phyloP scores from a whole-genome alignment of 2,797 vertebrate genomes.

The Gymnodraco acuticeps region DNA sequence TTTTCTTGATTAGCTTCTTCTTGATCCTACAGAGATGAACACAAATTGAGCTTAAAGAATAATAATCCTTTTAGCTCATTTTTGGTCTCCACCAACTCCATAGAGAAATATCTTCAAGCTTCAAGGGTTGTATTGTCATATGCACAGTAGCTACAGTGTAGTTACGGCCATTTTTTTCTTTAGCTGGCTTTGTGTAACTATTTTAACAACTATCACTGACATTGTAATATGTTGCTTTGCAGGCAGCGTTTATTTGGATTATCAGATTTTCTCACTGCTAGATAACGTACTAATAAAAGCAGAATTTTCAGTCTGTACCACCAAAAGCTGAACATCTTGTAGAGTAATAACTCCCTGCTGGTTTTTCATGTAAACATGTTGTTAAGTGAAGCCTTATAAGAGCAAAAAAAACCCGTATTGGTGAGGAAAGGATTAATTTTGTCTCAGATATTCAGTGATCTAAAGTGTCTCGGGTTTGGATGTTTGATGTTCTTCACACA shows the following conservation, averaged over 20 bases:
- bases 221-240: not conserved
- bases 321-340: not conserved
- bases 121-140: no score
- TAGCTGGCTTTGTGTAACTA: no score
- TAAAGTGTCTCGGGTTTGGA: slow-evolving; percentile 17
- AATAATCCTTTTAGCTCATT: not conserved
- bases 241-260: not conserved
- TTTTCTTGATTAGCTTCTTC: not conserved
- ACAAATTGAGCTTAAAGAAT: not conserved
- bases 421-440: slow-evolving; percentile 9
- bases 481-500: not conserved
- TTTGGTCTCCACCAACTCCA: not conserved
- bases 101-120: not conserved
- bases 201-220: not conserved
- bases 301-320: not conserved
- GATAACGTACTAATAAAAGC: not conserved
- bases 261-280: not conserved
- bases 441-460: slow-evolving; percentile 8
- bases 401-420: slow-evolving; percentile 3
- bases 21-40: not conserved
- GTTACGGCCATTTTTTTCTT: not conserved
- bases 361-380: slow-evolving; percentile 29
- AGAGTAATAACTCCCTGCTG: slow-evolving; percentile 11
- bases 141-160: no score
- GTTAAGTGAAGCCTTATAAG: slow-evolving; percentile 2